phyloP scores from a whole-genome alignment of 2,113 vertebrate genomes.

The Colossoma macropomum region DNA sequence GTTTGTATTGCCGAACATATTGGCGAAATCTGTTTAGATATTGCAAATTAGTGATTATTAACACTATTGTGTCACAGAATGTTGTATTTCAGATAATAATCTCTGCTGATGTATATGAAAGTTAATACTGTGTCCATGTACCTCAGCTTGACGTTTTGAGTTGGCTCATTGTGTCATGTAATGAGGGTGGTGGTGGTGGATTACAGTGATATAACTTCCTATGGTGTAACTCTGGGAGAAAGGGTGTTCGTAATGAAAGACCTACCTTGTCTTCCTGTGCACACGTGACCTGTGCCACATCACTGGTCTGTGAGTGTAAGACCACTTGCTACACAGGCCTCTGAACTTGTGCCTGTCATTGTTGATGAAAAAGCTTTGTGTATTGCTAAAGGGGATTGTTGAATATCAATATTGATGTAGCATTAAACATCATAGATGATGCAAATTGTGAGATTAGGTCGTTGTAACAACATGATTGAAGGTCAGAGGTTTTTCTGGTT shows the following conservation, averaged over 20 bases:
- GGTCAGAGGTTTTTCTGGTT: background rate
- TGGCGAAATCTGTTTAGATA: too few species aligned
- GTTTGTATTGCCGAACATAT: too few species aligned
- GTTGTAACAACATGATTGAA: background rate
- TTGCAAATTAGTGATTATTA: too few species aligned
- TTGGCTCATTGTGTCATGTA: background rate
- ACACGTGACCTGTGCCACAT: too few species aligned
- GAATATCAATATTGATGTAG: background rate
- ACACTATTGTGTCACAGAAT: too few species aligned
- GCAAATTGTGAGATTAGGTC: background rate
- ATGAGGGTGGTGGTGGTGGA: background rate
- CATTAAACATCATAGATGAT: background rate
- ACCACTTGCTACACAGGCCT: background rate
- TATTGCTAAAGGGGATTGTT: background rate
- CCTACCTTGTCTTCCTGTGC: background rate
- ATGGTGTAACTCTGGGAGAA: slow-evolving; percentile 2
- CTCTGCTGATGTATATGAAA: too few species aligned
- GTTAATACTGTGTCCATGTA: too few species aligned
- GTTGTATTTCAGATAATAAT: too few species aligned
- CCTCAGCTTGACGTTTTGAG: too few species aligned
- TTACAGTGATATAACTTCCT: slow-evolving; percentile 16
- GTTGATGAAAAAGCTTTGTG: background rate
- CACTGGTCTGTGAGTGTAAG: background rate
- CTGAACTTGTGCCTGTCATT: background rate
- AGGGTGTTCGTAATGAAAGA: background rate